Percentiles rank a stretch among this genome's conserved stretches.
Evolutionary conservation across 2,888 invertebrate genomes (phyloP).

Genomic region (Harmothoe impar): DNA sequence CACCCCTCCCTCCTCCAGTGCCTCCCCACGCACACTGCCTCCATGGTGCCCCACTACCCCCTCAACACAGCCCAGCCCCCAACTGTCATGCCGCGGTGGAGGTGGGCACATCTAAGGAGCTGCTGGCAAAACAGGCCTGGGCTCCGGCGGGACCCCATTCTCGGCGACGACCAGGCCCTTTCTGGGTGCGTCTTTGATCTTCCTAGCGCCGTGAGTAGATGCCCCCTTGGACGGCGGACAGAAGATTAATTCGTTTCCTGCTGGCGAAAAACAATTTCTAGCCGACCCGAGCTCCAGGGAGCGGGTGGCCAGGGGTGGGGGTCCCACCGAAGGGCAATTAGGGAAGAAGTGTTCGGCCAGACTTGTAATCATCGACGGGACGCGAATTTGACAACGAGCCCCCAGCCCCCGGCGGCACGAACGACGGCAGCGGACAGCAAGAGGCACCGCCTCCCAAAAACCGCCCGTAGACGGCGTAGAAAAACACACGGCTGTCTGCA

Average conservation of each 20-base stretch:
- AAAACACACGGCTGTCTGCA: too few relatives aligned
- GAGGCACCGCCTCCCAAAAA: too few relatives aligned
- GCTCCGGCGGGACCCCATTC: slow-evolving; percentile 23
- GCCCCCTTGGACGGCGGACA: background rate
- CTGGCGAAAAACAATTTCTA: slow-evolving; percentile 42
- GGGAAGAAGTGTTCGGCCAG: slow-evolving; percentile 29
- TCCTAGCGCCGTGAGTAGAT: background rate
- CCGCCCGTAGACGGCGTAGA: too few relatives aligned
- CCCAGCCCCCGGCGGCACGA: background rate
- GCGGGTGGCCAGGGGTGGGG: background rate
- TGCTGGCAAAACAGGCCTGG: background rate
- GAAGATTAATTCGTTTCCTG: slow-evolving; percentile 52
- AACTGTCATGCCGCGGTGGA: too few relatives aligned
- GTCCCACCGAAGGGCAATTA: slow-evolving; percentile 33
- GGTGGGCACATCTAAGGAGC: background rate
- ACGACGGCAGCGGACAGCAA: background rate
- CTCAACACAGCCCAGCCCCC: too few relatives aligned
- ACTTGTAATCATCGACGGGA: background rate
- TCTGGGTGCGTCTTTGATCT: slow-evolving; percentile 1
- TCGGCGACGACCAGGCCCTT: background rate
- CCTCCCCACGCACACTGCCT: too few relatives aligned
- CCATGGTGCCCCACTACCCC: too few relatives aligned
- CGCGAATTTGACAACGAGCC: slow-evolving; percentile 28
- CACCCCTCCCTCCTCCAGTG: too few relatives aligned
- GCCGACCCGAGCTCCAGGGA: background rate